Evolutionary conservation across 1,140 invertebrate genomes (phyloP), one percentile per base, ranked within the genome.

Genomic region (Maconellicoccus hirsutus): DNA sequence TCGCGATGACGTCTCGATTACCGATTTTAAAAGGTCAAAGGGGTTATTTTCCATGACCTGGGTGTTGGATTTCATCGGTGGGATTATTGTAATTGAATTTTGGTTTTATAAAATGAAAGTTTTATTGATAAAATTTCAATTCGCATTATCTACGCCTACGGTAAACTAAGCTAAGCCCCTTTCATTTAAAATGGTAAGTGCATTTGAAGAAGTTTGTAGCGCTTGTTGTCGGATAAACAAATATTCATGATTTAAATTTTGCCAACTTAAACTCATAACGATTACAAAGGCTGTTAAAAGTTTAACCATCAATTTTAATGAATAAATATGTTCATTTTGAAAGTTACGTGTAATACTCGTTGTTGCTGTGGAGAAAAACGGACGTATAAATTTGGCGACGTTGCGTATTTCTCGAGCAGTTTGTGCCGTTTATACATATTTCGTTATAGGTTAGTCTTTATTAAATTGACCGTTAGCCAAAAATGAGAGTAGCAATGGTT

Each of bases 311-410:
- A 16, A 52, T 52, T 52, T 52, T 52, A 52, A 52, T 52, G 42
- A 52, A 52, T 52, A 52, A 52, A 52, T 52, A 52, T 52, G 42
- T 52, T 52, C n/a, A 52, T 52, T 52, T 52, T 52, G n/a, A 52
- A 52, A 52, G 6, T 52, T 52, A 52, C 42, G 4, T 52, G 10
- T 52, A 52, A 52, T 52, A 52, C 2, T 33, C 3, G 4, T 52
- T 4, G 42, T 19, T 19, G 42, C n/a, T 52, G n/a, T 3, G n/a
- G 6, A 16, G 42, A 19, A 52, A 52, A 52, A 3, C 29, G 12
- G 2, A 6, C 6, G 16, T 16, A 52, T 16, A 19, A 52, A 52
- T 52, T 52, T 52, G 42, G 42, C 42, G n/a, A 52, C 42, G 42
- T 52, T 14, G 42, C 42, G n/a, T 52, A 8, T 52, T 52, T 16